Conservation (phyloP, 2,797 vertebrate species). For the Aratinga solstitialis region DNA sequence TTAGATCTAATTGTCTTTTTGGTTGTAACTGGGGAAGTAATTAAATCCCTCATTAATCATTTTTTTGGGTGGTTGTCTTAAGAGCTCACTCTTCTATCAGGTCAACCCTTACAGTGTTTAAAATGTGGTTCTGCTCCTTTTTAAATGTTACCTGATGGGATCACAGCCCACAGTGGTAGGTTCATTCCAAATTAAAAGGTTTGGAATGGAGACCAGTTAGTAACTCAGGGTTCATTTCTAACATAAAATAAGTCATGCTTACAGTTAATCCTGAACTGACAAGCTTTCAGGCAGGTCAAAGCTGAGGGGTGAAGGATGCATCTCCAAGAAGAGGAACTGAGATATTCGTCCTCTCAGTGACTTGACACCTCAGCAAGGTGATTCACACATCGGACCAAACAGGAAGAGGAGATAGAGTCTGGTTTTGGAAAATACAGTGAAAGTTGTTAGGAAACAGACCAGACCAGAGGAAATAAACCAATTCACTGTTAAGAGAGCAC, state of each 20-base stretch:
- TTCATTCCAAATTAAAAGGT: background rate
- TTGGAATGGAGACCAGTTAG: background rate
- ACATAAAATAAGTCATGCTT: background rate
- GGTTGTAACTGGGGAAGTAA: background rate
- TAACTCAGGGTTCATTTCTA: conserved; percentile 24
- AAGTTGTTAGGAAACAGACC: background rate
- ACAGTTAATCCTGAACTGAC: background rate
- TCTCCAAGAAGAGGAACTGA: background rate
- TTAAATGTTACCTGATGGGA: background rate
- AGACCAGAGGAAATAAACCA: background rate
- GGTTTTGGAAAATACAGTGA: background rate
- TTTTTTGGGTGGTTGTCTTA: background rate
- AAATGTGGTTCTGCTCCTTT: background rate
- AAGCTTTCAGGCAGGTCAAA: background rate
- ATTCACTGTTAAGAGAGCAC: background rate
- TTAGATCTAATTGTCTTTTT: background rate
- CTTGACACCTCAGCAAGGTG: background rate
- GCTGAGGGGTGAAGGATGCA: background rate
- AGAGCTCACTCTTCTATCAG: background rate
- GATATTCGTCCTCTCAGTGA: background rate
- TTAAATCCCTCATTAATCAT: background rate
- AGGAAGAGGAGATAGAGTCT: background rate
- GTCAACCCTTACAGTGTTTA: background rate
- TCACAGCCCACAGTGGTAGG: background rate
- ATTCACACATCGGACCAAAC: background rate